These are phyloP conservation scores for Allenopithecus nigroviridis DNA, from an alignment of 2,797 vertebrate species.

Conservation along the genomic window DNA sequence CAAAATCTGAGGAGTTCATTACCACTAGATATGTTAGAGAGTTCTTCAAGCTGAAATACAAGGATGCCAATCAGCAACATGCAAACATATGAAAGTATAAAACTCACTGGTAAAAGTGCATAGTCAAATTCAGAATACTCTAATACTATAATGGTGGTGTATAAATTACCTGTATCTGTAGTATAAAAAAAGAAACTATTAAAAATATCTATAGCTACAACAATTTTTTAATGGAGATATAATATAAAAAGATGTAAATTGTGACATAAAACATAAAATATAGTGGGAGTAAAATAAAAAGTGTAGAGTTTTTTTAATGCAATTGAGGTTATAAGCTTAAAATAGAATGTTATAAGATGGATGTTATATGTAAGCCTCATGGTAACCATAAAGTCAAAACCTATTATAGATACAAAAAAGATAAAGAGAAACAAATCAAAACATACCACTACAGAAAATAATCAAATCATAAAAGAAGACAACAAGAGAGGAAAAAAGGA, in stretches of 20 bases:
- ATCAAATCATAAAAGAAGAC: not conserved
- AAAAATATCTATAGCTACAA: not conserved
- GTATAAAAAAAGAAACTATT: not conserved
- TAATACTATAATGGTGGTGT: not conserved
- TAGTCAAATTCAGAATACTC: not conserved
- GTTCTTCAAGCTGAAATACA: not conserved
- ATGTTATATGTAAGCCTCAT: not conserved
- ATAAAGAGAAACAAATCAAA: not conserved
- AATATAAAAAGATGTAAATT: not conserved
- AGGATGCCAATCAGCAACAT: not conserved
- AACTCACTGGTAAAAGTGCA: not conserved
- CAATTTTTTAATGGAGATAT: not conserved
- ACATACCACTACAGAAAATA: not conserved
- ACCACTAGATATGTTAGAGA: not conserved
- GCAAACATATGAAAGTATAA: not conserved
- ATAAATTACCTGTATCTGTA: not conserved
- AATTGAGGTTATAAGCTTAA: not conserved
- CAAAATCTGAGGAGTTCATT: not conserved
- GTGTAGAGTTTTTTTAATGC: not conserved
- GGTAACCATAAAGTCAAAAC: not conserved
- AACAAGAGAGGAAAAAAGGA: not conserved
- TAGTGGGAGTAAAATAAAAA: not conserved
- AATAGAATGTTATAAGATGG: not conserved
- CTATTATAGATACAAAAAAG: not conserved
- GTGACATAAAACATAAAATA: not conserved